phyloP scores from a whole-genome alignment of 2,113 vertebrate species.

The Acinonyx jubatus region DNA sequence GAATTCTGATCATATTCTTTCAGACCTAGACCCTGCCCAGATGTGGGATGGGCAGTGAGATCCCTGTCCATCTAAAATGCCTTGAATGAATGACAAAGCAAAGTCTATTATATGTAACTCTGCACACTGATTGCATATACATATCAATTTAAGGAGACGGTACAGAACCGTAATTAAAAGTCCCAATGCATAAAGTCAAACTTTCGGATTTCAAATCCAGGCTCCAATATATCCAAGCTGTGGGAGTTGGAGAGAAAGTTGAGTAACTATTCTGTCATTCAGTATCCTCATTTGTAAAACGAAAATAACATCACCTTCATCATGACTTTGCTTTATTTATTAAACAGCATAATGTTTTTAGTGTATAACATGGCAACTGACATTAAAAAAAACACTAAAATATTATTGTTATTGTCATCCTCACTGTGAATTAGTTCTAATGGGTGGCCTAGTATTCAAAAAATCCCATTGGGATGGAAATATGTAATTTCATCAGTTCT shows the following conservation, averaged over 20 bases:
- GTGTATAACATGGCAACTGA: background rate
- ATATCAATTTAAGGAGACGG: background rate
- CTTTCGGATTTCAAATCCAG: background rate
- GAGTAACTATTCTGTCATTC: background rate
- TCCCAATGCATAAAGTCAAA: background rate
- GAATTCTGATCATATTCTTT: background rate
- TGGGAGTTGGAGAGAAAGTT: background rate
- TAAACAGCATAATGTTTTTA: background rate
- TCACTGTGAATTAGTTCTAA: background rate
- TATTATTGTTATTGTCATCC: background rate
- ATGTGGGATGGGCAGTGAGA: background rate
- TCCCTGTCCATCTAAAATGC: background rate
- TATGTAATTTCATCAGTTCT: background rate
- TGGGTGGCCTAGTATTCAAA: background rate
- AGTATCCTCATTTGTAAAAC: background rate
- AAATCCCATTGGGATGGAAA: background rate
- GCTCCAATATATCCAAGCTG: background rate
- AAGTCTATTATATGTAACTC: background rate
- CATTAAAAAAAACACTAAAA: background rate
- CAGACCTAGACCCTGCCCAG: background rate
- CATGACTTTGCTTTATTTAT: background rate
- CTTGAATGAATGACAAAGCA: background rate
- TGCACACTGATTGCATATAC: background rate
- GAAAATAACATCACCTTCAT: background rate
- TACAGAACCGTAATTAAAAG: background rate